phyloP scores from a whole-genome alignment of 2,113 vertebrate genomes.

The Shinisaurus crocodilurus region DNA sequence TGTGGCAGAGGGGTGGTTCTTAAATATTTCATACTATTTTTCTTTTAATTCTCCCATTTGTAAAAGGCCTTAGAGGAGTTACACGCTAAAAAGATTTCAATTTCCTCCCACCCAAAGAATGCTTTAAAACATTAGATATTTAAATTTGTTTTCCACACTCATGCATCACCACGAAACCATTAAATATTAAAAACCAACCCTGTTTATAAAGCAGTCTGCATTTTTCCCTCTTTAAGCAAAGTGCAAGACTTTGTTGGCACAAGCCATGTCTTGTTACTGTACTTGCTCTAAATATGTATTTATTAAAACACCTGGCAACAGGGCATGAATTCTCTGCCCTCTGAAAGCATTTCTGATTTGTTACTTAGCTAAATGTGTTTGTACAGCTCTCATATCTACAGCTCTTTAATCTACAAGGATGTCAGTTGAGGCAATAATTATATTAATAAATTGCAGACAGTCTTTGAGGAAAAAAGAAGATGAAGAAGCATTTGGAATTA shows the following conservation, averaged over 20 bases:
- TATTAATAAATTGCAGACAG: slow-evolving; percentile 72
- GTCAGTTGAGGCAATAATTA: slow-evolving; percentile 73
- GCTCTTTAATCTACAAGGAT: slow-evolving; percentile 69
- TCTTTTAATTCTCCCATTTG: slow-evolving; percentile 33
- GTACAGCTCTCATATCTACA: slow-evolving; percentile 58
- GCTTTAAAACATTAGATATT: slow-evolving; percentile 48
- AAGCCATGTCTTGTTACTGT: slow-evolving; percentile 41
- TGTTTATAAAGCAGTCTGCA: neutral
- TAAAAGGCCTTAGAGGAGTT: slow-evolving; percentile 7
- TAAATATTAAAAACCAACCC: slow-evolving; percentile 41
- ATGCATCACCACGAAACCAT: slow-evolving; percentile 42
- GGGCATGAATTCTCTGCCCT: slow-evolving; percentile 45
- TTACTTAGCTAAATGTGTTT: slow-evolving; percentile 70
- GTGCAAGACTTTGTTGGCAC: slow-evolving; percentile 7
- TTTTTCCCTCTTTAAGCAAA: slow-evolving; percentile 24
- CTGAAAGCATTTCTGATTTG: slow-evolving; percentile 68
- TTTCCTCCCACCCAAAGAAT: slow-evolving; percentile 33
- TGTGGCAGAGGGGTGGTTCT: neutral
- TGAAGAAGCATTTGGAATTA: slow-evolving; percentile 69
- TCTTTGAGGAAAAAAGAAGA: slow-evolving; percentile 66
- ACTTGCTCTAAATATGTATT: slow-evolving; percentile 53
- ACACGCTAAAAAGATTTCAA: slow-evolving; percentile 41
- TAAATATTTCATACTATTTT: slow-evolving; percentile 37
- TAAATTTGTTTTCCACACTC: slow-evolving; percentile 50
- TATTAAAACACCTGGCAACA: slow-evolving; percentile 60